Evolutionary conservation across 2,888 invertebrate genomes (phyloP).

Genomic region (Polyommatus iphigenia): DNA sequence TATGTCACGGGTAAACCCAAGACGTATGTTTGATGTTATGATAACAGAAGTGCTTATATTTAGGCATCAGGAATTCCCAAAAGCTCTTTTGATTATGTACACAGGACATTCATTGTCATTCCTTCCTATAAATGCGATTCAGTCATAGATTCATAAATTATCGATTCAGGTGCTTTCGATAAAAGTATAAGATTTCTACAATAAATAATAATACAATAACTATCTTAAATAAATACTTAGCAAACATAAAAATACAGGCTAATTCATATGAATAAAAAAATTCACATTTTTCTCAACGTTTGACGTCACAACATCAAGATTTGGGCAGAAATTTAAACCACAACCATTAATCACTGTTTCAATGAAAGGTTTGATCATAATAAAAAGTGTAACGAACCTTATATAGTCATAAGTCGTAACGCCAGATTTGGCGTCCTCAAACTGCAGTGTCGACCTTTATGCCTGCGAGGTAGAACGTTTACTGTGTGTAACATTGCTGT

Average conservation of each 20-base stretch:
- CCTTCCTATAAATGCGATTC: too few species aligned
- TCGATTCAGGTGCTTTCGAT: too few species aligned
- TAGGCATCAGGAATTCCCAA: neutral
- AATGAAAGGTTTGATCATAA: neutral
- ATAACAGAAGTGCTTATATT: too few species aligned
- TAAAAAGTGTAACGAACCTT: neutral
- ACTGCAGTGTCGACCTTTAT: neutral
- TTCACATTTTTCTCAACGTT: neutral
- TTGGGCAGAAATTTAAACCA: neutral
- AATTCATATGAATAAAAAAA: neutral
- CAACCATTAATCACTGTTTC: neutral
- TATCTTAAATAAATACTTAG: too few species aligned
- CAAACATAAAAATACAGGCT: too few species aligned
- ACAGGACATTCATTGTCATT: too few species aligned
- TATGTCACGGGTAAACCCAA: neutral
- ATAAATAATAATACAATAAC: too few species aligned
- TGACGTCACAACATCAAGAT: neutral
- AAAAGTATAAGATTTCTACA: too few species aligned
- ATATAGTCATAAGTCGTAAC: neutral
- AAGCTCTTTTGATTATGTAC: too few species aligned
- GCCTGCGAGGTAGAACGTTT: neutral
- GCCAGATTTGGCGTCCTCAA: neutral
- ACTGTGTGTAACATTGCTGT: neutral
- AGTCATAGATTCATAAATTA: too few species aligned
- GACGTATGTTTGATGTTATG: too few species aligned